Percentiles rank a stretch among this genome's conserved stretches.
phyloP scores from a whole-genome alignment of 2,797 vertebrate genomes.

The Rhadinocentrus ornatus region DNA sequence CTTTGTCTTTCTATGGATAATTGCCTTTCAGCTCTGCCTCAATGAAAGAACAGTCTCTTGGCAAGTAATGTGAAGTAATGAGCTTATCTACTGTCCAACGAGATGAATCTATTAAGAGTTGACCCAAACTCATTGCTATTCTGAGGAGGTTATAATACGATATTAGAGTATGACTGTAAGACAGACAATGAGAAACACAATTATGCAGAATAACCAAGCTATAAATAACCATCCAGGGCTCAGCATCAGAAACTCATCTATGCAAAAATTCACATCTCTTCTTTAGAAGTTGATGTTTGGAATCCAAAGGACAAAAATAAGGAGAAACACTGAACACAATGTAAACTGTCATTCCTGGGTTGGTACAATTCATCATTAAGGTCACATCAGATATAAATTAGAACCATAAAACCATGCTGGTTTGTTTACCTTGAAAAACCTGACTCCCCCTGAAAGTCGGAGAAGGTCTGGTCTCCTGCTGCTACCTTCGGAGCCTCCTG shows the following conservation, averaged over 20 bases:
- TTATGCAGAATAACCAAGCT: slow-evolving; percentile 46
- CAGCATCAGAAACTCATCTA: slow-evolving; percentile 26
- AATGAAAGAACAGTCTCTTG: slow-evolving; percentile 40
- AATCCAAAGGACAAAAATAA: slow-evolving; percentile 17
- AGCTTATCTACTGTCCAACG: slow-evolving; percentile 69
- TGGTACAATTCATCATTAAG: slow-evolving; percentile 6
- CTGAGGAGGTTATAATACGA: slow-evolving; percentile 49
- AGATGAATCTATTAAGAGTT: slow-evolving; percentile 71
- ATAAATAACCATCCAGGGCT: slow-evolving; percentile 46
- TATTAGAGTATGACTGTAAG: slow-evolving; percentile 58
- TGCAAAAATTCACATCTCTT: slow-evolving; percentile 30
- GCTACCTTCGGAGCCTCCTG: slow-evolving; percentile 95
- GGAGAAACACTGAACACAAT: background rate
- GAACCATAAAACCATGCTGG: no score
- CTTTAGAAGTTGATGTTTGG: slow-evolving; percentile 1
- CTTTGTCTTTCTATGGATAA: slow-evolving; percentile 64
- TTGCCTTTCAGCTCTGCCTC: slow-evolving; percentile 61
- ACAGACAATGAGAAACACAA: slow-evolving; percentile 40
- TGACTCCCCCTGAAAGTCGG: slow-evolving; percentile 91
- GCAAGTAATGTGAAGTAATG: slow-evolving; percentile 63
- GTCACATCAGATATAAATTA: background rate
- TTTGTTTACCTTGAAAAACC: slow-evolving; percentile 17
- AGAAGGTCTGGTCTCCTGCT: slow-evolving; percentile 88
- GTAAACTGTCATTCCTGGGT: background rate
- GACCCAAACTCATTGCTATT: slow-evolving; percentile 66